Conservation (phyloP, 2,113 vertebrate species). For the Eclectus roratus region DNA sequence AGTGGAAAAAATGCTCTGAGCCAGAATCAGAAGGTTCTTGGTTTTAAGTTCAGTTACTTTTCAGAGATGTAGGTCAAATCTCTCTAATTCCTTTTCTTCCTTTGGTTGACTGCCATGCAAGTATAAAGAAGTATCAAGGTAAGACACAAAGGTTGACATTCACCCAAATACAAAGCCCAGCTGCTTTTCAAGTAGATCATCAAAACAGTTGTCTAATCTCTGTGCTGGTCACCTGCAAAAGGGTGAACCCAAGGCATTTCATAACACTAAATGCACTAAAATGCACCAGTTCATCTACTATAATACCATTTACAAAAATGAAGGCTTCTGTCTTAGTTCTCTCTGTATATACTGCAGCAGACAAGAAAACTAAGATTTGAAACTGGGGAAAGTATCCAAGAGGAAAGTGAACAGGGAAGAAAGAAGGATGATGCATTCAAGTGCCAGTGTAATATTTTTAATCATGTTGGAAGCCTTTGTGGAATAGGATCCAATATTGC, state of each 20-base stretch:
- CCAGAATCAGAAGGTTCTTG: neutral
- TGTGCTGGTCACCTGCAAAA: neutral
- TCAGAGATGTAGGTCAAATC: neutral
- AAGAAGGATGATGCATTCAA: neutral
- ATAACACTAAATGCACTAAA: neutral
- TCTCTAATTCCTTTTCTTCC: neutral
- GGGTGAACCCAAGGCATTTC: neutral
- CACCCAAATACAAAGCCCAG: neutral
- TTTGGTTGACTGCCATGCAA: neutral
- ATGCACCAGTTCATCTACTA: neutral
- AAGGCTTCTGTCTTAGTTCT: neutral
- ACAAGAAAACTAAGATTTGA: neutral
- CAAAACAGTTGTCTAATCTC: neutral
- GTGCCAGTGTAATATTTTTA: neutral
- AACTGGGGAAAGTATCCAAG: neutral
- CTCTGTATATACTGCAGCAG: neutral
- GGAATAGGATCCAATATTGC: neutral
- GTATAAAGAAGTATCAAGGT: neutral
- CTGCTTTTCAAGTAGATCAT: neutral
- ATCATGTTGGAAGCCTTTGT: neutral
- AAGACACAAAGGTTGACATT: neutral
- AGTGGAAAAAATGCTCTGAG: neutral
- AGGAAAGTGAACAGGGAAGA: neutral
- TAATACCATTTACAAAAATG: neutral
- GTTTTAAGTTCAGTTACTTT: neutral